Conservation (phyloP, 2,797 vertebrate genomes). For the Numenius phaeopus region DNA sequence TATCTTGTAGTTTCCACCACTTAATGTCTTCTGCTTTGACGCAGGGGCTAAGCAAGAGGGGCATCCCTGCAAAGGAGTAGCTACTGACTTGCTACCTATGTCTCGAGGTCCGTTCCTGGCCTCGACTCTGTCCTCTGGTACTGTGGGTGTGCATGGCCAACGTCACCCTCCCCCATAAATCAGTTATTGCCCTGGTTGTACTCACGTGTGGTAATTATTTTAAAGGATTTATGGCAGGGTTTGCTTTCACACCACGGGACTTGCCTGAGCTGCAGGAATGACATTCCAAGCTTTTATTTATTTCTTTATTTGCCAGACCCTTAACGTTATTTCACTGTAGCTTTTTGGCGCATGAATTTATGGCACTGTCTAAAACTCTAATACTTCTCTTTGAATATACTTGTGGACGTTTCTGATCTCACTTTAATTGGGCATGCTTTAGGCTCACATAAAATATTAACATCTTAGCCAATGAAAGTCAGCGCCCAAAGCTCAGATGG, state of each 20-base stretch:
- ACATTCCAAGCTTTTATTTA: constrained; percentile 43
- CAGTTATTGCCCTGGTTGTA: background rate
- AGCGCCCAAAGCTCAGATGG: constrained; percentile 67
- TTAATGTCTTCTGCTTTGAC: background rate
- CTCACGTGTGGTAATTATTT: background rate
- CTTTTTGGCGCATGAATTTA: constrained; percentile 56
- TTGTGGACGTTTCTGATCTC: constrained; percentile 74
- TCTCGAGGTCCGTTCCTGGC: rapidly evolving
- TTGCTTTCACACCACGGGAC: background rate
- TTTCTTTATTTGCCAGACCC: constrained; percentile 56
- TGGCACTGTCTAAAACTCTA: constrained; percentile 58
- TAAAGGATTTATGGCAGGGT: background rate
- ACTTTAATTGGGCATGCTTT: constrained; percentile 76
- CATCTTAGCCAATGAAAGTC: constrained; percentile 68
- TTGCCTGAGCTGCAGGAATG: background rate
- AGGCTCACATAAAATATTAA: constrained; percentile 78
- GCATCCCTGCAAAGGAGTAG: background rate
- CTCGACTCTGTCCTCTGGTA: background rate
- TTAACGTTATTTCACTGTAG: constrained; percentile 26
- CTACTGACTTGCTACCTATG: rapidly evolving
- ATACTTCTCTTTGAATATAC: constrained; percentile 70
- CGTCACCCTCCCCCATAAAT: background rate
- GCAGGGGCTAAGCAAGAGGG: background rate
- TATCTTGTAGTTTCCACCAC: background rate
- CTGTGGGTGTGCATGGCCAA: background rate